Base-by-base conservation (phyloP, 2,797 vertebrate genomes). In the Paguma larvata region DNA sequence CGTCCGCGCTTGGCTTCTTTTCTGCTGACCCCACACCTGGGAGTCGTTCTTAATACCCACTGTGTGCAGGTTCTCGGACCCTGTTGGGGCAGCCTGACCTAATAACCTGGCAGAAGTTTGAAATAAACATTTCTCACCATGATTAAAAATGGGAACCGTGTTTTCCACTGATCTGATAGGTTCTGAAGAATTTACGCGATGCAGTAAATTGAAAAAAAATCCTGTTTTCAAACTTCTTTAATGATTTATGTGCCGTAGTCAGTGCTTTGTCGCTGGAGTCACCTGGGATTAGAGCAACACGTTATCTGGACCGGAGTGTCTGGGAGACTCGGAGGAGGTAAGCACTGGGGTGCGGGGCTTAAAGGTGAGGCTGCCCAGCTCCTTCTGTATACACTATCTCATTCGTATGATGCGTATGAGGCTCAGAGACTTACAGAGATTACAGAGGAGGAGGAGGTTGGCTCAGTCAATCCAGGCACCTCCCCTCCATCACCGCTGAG, bases 331-430 rank as follows among this genome's bases (percentile, higher is more conserved):
- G 1, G 3, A 1, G 18, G 3, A 34, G 3, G 8, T 6, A 21
- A n/a, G 30, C 5, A 30, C 56, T 59, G 9, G 27, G 56, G 3
- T 2, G 2, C 2, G 9, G 34, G 1, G 6, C 73, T 34, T 6
- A 3, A 3, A 3, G 67, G 5, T 2, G 6, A 23, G 2, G 0
- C 0, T 1, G 30, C 4, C 19, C 13, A 6, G 4, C 9, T 70
- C 41, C 56, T 12, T 5, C 11, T 5, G 1, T 11, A 2, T 3
- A 12, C 1, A 0, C 8, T 5, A 0, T 11, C 30, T 0, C 0
- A 0, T 15, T 38, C 38, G 38, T 38, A 38, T 3, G 38, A 2
- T 7, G 27, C 0, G 38, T 38, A 0, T 0, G 32, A 62, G n/a
- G 25, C 67, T 34, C 34, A 30, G 63, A 48, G 62, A 9, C 6